Conservation (phyloP, 2,113 vertebrate genomes). For the Heterocephalus glaber region DNA sequence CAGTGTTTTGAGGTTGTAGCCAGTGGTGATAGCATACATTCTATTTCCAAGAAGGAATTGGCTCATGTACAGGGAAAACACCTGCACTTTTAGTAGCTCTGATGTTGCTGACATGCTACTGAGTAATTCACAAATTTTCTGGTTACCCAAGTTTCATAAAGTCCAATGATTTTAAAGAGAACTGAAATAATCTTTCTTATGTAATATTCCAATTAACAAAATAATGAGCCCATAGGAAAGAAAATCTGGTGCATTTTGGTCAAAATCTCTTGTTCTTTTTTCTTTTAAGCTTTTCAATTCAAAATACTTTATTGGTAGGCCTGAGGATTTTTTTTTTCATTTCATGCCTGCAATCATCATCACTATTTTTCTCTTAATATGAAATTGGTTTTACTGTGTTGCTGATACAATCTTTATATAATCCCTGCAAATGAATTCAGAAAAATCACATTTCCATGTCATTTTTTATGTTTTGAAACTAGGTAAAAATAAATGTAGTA, state of each 20-base stretch:
- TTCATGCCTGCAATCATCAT: slow-evolving; percentile 80
- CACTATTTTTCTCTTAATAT: slow-evolving; percentile 84
- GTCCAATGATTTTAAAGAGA: slow-evolving; percentile 5
- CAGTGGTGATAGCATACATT: not conserved
- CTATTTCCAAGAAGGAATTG: not conserved
- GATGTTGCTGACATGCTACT: not conserved
- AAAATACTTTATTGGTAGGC: slow-evolving; percentile 77
- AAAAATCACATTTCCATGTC: not conserved
- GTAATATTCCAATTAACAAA: slow-evolving; percentile 29
- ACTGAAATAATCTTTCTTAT: slow-evolving; percentile 20
- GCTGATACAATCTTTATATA: slow-evolving; percentile 81
- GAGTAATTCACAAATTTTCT: slow-evolving; percentile 1
- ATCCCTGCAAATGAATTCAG: slow-evolving; percentile 1
- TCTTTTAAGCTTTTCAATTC: slow-evolving; percentile 72
- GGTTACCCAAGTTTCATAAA: slow-evolving; percentile 40
- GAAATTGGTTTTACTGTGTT: slow-evolving; percentile 82
- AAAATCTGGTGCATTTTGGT: slow-evolving; percentile 48
- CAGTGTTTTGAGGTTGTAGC: not conserved
- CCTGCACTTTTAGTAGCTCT: not conserved
- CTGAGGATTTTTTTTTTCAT: slow-evolving; percentile 80
- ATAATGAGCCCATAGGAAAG: slow-evolving; percentile 28
- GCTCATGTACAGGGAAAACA: not conserved
- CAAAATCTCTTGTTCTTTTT: slow-evolving; percentile 70
- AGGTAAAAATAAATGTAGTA: not conserved
- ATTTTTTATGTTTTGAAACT: not conserved